Evolutionary conservation across 2,113 vertebrate genomes (phyloP), one percentile per base, ranked within the genome.

Genomic region (Thunnus maccoyii): DNA sequence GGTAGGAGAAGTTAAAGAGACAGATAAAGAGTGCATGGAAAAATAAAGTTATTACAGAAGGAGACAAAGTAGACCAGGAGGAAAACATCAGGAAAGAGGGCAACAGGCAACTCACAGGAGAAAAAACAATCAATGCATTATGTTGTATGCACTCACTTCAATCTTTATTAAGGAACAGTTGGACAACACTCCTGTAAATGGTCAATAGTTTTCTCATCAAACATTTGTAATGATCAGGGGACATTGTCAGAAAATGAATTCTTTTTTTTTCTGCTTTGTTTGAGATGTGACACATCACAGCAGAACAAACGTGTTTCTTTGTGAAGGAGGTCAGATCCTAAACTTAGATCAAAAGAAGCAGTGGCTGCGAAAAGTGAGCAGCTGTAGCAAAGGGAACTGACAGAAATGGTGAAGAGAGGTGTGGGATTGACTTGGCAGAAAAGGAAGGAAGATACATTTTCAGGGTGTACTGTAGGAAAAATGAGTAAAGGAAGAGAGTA

Each of bases 91-190:
- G 55, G 3, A 44, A 56, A 22, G 11, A 76, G 2, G 1, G 52
- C 11, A 82, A 61, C 14, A 76, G 10, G 22, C 16, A 27, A 56
- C 25, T 63, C 54, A 70, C 22, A 58, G 0, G 7, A 62, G 20
- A 69, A 62, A 62, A 68, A 74, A 82, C 6, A 16, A 79, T 60
- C 50, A 77, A 88, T 70, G 17, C 66, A 72, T 52, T 57, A 50
- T 78, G 82, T 80, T 78, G 66, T 47, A 87, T 95, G 94, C 90
- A 89, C 72, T 92, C 82, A 93, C 88, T 75, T 93, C 87, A 93
- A 92, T 94, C 92, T 95, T 96, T 95, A 95, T 96, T 95, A 91
- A 87, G 67, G 72, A 87, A 86, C 77, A 84, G 56, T 80, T 72
- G 82, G 57, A 80, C 78, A 87, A 90, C 83, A 92, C 87, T 70